Evolutionary conservation across 2,888 invertebrate species (phyloP), one percentile per base, ranked within the genome.

Genomic region (Hedychridium roseum): DNA sequence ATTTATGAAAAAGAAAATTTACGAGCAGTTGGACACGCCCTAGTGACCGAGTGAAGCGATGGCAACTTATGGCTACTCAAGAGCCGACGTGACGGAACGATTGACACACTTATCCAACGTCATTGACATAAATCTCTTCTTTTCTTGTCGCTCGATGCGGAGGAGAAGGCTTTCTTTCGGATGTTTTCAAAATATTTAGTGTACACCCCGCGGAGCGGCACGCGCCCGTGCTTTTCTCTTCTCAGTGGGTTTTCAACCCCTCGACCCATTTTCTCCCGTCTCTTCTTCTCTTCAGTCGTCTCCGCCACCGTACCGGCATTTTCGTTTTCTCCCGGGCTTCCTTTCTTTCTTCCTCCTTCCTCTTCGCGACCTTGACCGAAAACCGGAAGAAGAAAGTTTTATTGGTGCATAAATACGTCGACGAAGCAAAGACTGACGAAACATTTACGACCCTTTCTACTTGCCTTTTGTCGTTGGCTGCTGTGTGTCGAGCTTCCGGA

Each of bases 141-240:
- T 52, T 50, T 57, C 53, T 38, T 23, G 54, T 47, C 38, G 21
- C n/a, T 12, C 38, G 37, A 57, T 61, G 46, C 30, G 34, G 51
- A 45, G 45, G 50, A 52, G 9, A 9, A 11, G 12, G 12, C 21
- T 37, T 21, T 27, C 44, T n/a, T 53, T 60, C 59, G 63, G 66
- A 66, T 73, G 63, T 73, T 71, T 70, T 61, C 67, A 73, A 71
- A 74, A 74, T 71, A 73, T 73, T 73, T 71, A 72, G 60, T 53
- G 36, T 54, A 16, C 51, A 2, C 34, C 64, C 66, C 61, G 56
- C 45, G 54, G 44, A 16, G 51, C 43, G 64, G 68, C 71, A 70
- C 70, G 71, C 70, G 70, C 56, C 50, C 6, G 39, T 26, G 4
- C 6, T 40, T 38, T 14, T 18, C 12, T 27, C 27, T 54, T 43